A percentile compares a stretch with the other conserved stretches of the same genome.
phyloP scores from a whole-genome alignment of 2,113 vertebrate species.

The Toxotes chatareus region DNA sequence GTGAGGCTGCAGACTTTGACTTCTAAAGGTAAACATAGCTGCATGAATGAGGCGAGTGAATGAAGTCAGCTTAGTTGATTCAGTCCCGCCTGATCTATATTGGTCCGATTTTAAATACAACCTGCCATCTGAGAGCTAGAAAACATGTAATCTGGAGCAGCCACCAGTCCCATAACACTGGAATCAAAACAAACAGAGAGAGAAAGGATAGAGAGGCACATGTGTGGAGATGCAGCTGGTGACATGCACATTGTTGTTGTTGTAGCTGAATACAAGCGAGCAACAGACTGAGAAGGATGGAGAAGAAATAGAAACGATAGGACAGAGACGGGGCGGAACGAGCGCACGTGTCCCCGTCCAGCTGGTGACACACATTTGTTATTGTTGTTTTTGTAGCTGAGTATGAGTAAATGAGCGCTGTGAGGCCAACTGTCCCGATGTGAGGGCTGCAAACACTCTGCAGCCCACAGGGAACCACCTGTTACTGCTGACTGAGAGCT shows the following conservation, averaged over 20 bases:
- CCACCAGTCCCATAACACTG: slow-evolving; percentile 72
- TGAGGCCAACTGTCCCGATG: slow-evolving; percentile 30
- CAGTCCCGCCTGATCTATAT: slow-evolving; percentile 64
- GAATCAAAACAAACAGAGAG: slow-evolving; percentile 73
- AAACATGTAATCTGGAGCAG: slow-evolving; percentile 72
- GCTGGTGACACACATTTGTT: slow-evolving; percentile 46
- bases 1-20: slow-evolving; percentile 3
- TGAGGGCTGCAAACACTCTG: slow-evolving; percentile 3
- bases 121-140: slow-evolving; percentile 60
- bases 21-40: slow-evolving; percentile 50
- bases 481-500: slow-evolving; percentile 38
- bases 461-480: slow-evolving; percentile 56
- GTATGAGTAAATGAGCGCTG: slow-evolving; percentile 19
- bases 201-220: slow-evolving; percentile 3
- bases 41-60: slow-evolving; percentile 40
- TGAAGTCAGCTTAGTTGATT: slow-evolving; percentile 48
- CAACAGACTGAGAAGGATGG: slow-evolving; percentile 45
- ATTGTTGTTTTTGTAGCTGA: slow-evolving; percentile 41
- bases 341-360: slow-evolving; percentile 4
- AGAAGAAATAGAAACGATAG: slow-evolving; percentile 10
- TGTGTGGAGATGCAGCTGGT: slow-evolving; percentile 32
- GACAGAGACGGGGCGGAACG: background rate
- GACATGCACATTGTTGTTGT: slow-evolving; percentile 11
- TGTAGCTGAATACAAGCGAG: slow-evolving; percentile 13
- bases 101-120: slow-evolving; percentile 74